Percentiles rank a stretch among this genome's conserved stretches.
Conservation (phyloP, 2,888 invertebrate species). For the Melinopterus prodromus region DNA sequence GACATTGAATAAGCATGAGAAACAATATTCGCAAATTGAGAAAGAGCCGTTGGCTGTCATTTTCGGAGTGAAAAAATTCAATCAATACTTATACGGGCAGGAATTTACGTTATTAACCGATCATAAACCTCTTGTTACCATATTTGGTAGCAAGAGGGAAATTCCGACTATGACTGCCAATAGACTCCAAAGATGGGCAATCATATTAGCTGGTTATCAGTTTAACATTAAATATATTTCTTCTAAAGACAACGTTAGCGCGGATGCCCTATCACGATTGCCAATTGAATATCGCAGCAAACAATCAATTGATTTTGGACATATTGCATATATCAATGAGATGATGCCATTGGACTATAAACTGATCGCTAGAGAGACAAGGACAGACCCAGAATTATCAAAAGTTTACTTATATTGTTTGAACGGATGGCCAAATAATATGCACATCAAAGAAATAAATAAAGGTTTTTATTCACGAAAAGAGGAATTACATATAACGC, state of each 20-base stretch:
- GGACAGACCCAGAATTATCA: background rate
- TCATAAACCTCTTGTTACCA: conserved; percentile 41
- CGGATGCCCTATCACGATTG: conserved; percentile 28
- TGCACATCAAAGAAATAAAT: background rate
- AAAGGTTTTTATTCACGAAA: background rate
- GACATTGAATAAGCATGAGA: conserved; percentile 29
- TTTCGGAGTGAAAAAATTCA: conserved; percentile 56
- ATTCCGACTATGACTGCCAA: conserved; percentile 35
- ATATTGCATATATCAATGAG: conserved; percentile 6
- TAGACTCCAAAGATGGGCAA: conserved; percentile 22
- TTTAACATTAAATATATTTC: conserved; percentile 17
- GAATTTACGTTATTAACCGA: conserved; percentile 41
- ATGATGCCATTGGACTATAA: background rate
- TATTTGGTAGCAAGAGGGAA: conserved; percentile 41
- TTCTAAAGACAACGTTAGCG: conserved; percentile 13
- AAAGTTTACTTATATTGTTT: background rate
- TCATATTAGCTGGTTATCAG: conserved; percentile 10
- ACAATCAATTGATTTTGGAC: background rate
- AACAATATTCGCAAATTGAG: conserved; percentile 38
- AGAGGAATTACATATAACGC: background rate
- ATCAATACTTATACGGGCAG: conserved; percentile 55
- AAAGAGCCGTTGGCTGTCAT: conserved; percentile 46
- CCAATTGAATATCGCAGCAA: conserved; percentile 17
- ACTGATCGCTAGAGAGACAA: background rate
- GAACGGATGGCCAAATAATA: background rate